Base-by-base conservation (phyloP, 2,888 invertebrate species). In the Augochlorella aurata region DNA sequence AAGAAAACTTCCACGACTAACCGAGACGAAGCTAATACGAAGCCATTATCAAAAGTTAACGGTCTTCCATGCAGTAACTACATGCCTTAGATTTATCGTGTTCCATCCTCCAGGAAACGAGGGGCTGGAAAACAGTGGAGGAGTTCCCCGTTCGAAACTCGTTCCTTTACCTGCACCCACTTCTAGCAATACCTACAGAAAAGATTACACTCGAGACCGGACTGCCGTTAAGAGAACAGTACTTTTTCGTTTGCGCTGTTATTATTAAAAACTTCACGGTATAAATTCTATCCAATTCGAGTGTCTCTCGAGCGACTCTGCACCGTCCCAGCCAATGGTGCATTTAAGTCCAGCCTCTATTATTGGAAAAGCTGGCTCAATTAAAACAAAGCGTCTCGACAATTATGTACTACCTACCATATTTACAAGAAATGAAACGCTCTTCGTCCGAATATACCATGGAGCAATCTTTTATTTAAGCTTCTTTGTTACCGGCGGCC, bases 11-110 rank as follows among this genome's bases (percentile, higher is more conserved):
- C 70, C 73, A 66, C 71, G 74, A 85, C 74, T 77, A 81, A 83
- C 74, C 70, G 52, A 79, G 71, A 87, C 80, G 84, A 82, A 84
- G 87, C 83, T 87, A 87, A 87, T 87, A 87, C 81, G 77, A 77
- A 81, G 76, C 78, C 84, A 82, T 85, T 85, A 85, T 85, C 82
- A 75, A 65, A 78, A 83, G 78, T 82, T 87, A 87, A 85, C 79
- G 77, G 70, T 71, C 63, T 80, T 78, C 69, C 74, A 74, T 77
- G 72, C 68, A 58, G 78, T 87, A 82, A 77, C 78, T 79, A 75
- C 78, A 61, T 66, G 45, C 72, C 67, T 38, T 68, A 67, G 78
- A 87, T 86, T 87, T 87, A 87, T 87, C 68, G 87, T 79, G 61
- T 73, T 79, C 70, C 66, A 44, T 80, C 63, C 66, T n/a, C 54